Evolutionary conservation across 1,140 invertebrate species (phyloP).

Genomic region (Pseudomyrmex sp.): DNA sequence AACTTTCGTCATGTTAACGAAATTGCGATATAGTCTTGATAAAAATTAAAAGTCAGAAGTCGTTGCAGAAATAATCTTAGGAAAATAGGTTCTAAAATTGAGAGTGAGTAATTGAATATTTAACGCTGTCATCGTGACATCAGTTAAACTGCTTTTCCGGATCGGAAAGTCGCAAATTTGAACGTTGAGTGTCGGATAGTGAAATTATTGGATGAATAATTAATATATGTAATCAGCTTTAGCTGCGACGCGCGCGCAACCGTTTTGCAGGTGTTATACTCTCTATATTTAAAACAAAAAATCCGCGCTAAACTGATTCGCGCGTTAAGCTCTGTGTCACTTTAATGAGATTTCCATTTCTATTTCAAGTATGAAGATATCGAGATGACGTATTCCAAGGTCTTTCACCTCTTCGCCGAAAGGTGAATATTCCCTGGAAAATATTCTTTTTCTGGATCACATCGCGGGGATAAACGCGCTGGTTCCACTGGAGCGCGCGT

Average conservation of each 20-base stretch:
- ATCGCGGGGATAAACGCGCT: constrained; percentile 4
- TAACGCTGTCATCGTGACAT: constrained; percentile 40
- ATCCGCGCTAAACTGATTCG: constrained; percentile 43
- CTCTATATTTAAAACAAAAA: constrained; percentile 58
- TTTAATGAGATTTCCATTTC: constrained; percentile 59
- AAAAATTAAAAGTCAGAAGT: neutral
- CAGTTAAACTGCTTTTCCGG: constrained; percentile 57
- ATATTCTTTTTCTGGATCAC: constrained; percentile 25
- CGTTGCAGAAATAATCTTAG: neutral
- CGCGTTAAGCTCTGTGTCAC: constrained; percentile 45
- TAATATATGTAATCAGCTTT: constrained; percentile 21
- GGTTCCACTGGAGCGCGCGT: no score
- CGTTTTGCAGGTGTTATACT: constrained; percentile 25
- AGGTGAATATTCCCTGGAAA: constrained; percentile 54
- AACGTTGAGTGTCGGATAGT: constrained; percentile 48
- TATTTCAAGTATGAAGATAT: constrained; percentile 54
- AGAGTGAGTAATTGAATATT: constrained; percentile 38
- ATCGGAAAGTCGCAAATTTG: constrained; percentile 50
- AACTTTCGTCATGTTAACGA: neutral
- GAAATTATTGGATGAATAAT: constrained; percentile 53
- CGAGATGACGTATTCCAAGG: constrained; percentile 49
- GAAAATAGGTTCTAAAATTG: constrained; percentile 4
- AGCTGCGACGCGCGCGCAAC: constrained; percentile 26
- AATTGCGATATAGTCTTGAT: neutral
- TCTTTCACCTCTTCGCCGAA: constrained; percentile 47